phyloP scores from a whole-genome alignment of 1,140 invertebrate species.

The Musca vetustissima region DNA sequence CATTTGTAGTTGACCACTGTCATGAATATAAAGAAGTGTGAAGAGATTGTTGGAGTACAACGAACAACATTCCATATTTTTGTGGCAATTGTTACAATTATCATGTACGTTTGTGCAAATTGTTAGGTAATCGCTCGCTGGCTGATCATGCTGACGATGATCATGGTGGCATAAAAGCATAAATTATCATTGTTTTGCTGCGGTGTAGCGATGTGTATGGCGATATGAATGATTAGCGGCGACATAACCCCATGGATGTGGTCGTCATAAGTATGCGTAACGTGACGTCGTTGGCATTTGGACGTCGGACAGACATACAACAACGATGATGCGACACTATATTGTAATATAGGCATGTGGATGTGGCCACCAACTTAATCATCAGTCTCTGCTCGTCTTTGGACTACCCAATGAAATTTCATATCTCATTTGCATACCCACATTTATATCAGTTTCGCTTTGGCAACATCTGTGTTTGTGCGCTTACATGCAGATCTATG shows the following conservation, averaged over 20 bases:
- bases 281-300: constrained; percentile 8
- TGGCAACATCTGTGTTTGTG: too few relatives aligned
- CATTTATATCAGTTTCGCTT: too few relatives aligned
- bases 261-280: constrained; percentile 14
- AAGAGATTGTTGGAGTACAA: too few relatives aligned
- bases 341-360: not conserved
- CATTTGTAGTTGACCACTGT: too few relatives aligned
- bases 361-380: not conserved
- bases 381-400: not conserved
- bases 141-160: not conserved
- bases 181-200: constrained; percentile 3
- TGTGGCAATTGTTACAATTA: constrained; percentile 18
- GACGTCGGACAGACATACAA: not conserved
- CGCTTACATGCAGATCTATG: not conserved
- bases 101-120: constrained; percentile 21
- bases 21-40: too few relatives aligned
- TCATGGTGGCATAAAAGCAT: constrained; percentile 9
- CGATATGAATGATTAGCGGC: too few relatives aligned
- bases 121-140: constrained; percentile 18
- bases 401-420: too few relatives aligned
- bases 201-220: not conserved
- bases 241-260: too few relatives aligned
- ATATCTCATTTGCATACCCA: too few relatives aligned
- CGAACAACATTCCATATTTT: too few relatives aligned
- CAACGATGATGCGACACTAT: constrained; percentile 3